A percentile compares a stretch with the other conserved stretches of the same genome.
Conservation (phyloP, 2,113 vertebrate species). For the Python bivittatus region DNA sequence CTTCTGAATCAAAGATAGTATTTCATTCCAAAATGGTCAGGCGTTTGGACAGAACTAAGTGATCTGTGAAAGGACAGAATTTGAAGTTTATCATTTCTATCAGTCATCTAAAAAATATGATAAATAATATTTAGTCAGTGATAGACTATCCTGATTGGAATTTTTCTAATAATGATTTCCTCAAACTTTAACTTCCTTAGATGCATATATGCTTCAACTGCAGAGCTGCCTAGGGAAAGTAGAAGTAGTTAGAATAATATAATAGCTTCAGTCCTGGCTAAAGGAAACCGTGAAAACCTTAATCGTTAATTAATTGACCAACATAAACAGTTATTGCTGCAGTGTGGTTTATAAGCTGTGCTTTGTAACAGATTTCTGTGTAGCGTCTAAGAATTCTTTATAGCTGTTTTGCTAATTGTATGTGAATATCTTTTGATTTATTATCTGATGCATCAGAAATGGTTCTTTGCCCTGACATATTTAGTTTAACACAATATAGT, state of each 20-base stretch:
- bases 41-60: neutral
- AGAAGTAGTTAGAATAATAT: neutral
- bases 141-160: neutral
- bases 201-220: neutral
- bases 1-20: neutral
- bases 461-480: neutral
- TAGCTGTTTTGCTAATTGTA: conserved; percentile 19
- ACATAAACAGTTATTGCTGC: neutral
- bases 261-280: neutral
- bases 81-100: neutral
- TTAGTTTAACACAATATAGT: neutral
- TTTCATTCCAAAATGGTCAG: neutral
- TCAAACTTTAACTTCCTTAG: neutral
- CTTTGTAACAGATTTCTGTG: neutral
- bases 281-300: neutral
- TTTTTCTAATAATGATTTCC: neutral
- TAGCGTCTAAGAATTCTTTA: neutral
- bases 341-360: neutral
- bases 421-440: conserved; percentile 34
- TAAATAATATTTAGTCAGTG: neutral
- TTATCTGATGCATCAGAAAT: neutral
- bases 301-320: no score
- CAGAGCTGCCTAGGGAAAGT: neutral
- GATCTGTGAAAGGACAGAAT: neutral
- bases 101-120: neutral